Evolutionary conservation across 2,888 invertebrate species (phyloP).

Genomic region (Drosophila borborema): DNA sequence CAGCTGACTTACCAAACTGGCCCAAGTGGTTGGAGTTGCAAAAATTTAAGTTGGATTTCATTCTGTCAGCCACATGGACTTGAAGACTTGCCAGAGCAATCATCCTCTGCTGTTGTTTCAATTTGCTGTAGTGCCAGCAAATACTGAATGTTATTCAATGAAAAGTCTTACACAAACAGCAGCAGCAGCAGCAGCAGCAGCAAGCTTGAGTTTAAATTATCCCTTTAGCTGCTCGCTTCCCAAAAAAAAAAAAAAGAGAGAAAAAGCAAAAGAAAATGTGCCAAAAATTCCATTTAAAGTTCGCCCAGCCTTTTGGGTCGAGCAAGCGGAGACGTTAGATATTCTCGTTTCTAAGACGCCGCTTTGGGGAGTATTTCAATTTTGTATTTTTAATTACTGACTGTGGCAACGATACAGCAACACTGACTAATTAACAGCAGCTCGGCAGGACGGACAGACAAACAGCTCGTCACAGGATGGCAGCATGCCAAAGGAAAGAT

Average conservation of each 20-base stretch:
- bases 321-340: conserved; percentile 4
- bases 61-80: not conserved
- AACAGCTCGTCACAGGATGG: conserved; percentile 25
- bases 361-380: conserved; percentile 32
- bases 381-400: conserved; percentile 63
- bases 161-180: not conserved
- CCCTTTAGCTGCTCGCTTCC: not conserved
- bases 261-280: not conserved
- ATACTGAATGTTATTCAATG: not conserved
- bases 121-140: not conserved
- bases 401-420: conserved; percentile 35
- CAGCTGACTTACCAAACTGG: not conserved
- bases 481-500: conserved; percentile 2
- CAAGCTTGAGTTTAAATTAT: conserved; percentile 9
- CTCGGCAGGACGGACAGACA: not conserved
- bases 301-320: conserved; percentile 2
- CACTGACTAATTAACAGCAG: conserved; percentile 62
- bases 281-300: conserved; percentile 27
- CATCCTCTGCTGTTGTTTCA: conserved; percentile 1
- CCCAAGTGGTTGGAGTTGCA: not conserved
- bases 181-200: not conserved
- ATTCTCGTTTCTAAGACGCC: conserved; percentile 21
- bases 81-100: not conserved
- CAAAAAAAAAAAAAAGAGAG: not conserved
- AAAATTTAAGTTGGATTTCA: conserved; percentile 36